phyloP scores from a whole-genome alignment of 2,888 invertebrate species.

The Cerastoderma edule region DNA sequence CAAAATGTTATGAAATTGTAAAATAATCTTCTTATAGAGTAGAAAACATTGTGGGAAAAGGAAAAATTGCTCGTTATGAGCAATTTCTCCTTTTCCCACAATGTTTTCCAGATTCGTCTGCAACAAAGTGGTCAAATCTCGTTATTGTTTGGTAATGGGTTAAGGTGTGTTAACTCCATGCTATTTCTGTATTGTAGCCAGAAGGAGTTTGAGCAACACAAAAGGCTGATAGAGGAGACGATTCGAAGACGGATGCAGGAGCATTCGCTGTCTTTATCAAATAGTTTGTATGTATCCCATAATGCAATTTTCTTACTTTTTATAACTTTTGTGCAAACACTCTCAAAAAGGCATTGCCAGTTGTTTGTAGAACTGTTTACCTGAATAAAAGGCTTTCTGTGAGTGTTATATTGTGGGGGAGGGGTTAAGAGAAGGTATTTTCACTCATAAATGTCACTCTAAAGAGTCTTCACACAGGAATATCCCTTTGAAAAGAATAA shows the following conservation, averaged over 20 bases:
- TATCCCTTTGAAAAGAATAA: no score
- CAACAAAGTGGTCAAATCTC: no score
- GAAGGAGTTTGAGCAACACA: constrained; percentile 50
- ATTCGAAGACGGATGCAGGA: constrained; percentile 64
- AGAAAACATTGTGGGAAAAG: constrained; percentile 1
- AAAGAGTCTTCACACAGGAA: no score
- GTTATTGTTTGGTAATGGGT: no score
- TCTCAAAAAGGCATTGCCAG: no score
- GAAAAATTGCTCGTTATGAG: neutral
- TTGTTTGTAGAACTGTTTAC: neutral
- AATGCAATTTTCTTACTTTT: no score
- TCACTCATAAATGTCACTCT: no score
- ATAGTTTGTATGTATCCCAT: constrained; percentile 21
- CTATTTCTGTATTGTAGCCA: constrained; percentile 36
- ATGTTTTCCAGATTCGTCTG: no score
- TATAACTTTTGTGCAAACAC: neutral
- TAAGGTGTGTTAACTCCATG: no score
- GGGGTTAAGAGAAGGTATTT: no score
- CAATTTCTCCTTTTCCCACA: neutral
- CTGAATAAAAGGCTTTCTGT: neutral
- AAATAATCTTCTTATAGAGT: neutral
- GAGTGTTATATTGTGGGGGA: no score
- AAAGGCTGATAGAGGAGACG: constrained; percentile 58
- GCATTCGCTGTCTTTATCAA: constrained; percentile 33
- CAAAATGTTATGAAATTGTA: neutral